Evolutionary conservation across 2,113 vertebrate species (phyloP), one percentile per base, ranked within the genome.

Genomic region (Megaptera novaeangliae): DNA sequence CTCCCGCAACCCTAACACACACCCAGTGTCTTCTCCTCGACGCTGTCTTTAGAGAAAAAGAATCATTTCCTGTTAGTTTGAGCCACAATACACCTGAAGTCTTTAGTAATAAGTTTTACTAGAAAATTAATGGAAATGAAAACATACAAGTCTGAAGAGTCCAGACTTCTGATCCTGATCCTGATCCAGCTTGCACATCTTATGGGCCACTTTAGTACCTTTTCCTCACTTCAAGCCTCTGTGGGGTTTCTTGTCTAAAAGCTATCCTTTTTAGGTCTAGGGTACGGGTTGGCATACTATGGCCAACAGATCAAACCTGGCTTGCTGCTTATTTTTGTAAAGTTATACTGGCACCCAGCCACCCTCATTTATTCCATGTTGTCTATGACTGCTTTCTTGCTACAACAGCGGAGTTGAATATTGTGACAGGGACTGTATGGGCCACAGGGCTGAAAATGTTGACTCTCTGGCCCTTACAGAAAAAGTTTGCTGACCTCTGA

Each of bases 281-380:
- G 44, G 34, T 15, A 39, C n/a, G 74, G 52, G 29, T 72, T 95
- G 71, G 84, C 74, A 15, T 81, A 11, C 61, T 18, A 1, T 64
- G 55, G 71, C 15, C 39, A 49, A 44, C 21, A 34, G 72, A 74
- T 74, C 90, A 95, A 71, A 71, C 74, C 83, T 97, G 97, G 94
- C 63, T 55, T 68, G 57, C 83, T 64, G 80, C 92, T 93, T 84
- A 15, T 83, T 94, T 96, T 88, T 92, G 91, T 90, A 27, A 86
- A 87, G 87, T 80, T 84, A 31, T 66, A 18, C 84, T 94, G 93
- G 92, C 94, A 68, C 49, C n/a, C 78, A 80, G 97, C 87, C 90
- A 94, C 86, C 18, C 63, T 94, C 63, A 49, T 92, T 95, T 93
- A 78, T 94, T 87, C 71, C 52, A 49, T 80, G 69, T 93, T 96